Evolutionary conservation across 2,888 invertebrate species (phyloP).

Genomic region (Amphipyra berbera): DNA sequence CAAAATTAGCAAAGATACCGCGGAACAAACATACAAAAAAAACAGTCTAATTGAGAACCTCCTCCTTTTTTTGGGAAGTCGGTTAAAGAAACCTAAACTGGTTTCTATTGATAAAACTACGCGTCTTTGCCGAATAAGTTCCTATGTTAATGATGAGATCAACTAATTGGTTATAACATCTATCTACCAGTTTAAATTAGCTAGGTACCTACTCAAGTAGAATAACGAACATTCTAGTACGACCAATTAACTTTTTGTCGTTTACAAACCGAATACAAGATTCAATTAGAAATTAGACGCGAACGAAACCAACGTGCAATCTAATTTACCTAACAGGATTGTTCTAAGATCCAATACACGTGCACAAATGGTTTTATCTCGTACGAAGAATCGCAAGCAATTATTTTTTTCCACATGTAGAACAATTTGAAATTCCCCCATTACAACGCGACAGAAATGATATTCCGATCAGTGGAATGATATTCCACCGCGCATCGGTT

Average conservation of each 20-base stretch:
- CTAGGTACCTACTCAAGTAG: too few species aligned
- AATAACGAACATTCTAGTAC: not conserved
- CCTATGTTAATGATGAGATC: too few species aligned
- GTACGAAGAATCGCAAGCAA: conserved; percentile 3
- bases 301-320: conserved; percentile 15
- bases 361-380: conserved; percentile 16
- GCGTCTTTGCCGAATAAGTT: too few species aligned
- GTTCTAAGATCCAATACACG: conserved; percentile 21
- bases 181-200: too few species aligned
- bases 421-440: conserved; percentile 17
- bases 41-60: too few species aligned
- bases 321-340: conserved; percentile 19
- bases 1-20: too few species aligned
- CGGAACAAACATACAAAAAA: too few species aligned
- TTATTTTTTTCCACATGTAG: conserved; percentile 10
- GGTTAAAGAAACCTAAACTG: too few species aligned
- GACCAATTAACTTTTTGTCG: conserved; percentile 25
- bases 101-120: too few species aligned
- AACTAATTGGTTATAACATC: too few species aligned
- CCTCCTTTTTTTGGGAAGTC: too few species aligned
- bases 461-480: conserved; percentile 30
- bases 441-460: conserved; percentile 36
- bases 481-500: conserved; percentile 34
- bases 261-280: conserved; percentile 13
- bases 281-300: conserved; percentile 28